Percentiles rank a stretch among this genome's conserved stretches.
phyloP scores from a whole-genome alignment of 2,888 invertebrate species.

The Drosophila affinis region DNA sequence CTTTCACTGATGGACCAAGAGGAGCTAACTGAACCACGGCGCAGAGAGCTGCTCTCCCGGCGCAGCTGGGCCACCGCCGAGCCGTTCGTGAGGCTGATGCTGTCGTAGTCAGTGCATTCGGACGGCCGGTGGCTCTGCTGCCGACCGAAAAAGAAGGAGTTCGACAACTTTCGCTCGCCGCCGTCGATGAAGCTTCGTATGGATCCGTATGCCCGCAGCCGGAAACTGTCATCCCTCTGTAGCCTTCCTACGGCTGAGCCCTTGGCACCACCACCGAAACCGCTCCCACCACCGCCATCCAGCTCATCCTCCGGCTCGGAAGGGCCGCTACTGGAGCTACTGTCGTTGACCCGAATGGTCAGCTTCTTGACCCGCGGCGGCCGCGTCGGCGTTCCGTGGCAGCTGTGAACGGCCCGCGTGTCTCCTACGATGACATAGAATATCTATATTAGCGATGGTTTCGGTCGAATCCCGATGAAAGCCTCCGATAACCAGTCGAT shows the following conservation, averaged over 20 bases:
- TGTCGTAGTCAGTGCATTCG: constrained; percentile 80
- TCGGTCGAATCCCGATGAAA: background rate
- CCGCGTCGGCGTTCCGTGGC: constrained; percentile 78
- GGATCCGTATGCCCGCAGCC: constrained; percentile 82
- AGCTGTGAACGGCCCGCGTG: constrained; percentile 83
- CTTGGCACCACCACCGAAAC: constrained; percentile 21
- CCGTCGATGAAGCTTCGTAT: constrained; percentile 83
- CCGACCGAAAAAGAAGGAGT: constrained; percentile 81
- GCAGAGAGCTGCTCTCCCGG: constrained; percentile 77
- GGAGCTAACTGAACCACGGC: constrained; percentile 83
- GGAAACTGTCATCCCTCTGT: constrained; percentile 81
- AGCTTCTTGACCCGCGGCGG: constrained; percentile 80
- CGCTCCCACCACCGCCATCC: constrained; percentile 19
- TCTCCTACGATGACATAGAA: constrained; percentile 20
- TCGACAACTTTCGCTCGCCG: constrained; percentile 81
- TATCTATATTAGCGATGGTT: constrained; percentile 8
- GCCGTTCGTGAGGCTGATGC: constrained; percentile 74
- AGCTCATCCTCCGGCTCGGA: constrained; percentile 75
- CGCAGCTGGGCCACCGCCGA: constrained; percentile 69
- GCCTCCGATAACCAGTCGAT: background rate
- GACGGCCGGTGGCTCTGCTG: constrained; percentile 49
- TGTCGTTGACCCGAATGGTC: constrained; percentile 81
- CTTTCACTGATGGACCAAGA: constrained; percentile 83
- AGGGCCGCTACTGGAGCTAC: constrained; percentile 75
- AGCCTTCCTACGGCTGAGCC: constrained; percentile 31